These are phyloP conservation scores for Indicator indicator DNA, from an alignment of 2,113 vertebrate genomes.

Conservation along the genomic window DNA sequence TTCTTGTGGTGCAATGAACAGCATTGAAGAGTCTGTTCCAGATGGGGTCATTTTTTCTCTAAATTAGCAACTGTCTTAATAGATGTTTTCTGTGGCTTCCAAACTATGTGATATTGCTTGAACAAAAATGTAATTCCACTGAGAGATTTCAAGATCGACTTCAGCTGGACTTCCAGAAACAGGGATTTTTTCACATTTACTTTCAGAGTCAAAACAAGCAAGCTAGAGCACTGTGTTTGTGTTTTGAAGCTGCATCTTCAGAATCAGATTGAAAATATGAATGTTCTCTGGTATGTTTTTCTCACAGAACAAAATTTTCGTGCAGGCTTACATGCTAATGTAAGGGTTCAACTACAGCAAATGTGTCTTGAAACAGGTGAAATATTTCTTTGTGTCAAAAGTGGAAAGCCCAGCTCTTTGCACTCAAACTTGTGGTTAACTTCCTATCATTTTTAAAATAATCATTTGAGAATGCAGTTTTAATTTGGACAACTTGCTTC, in stretches of 20 bases:
- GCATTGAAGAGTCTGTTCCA: background rate
- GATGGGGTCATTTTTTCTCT: conserved; percentile 39
- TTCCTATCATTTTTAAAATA: background rate
- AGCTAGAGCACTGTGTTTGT: fast-evolving
- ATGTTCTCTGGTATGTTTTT: background rate
- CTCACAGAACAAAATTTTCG: background rate
- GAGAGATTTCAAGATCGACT: conserved; percentile 10
- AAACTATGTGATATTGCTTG: conserved; percentile 2
- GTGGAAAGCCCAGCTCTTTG: background rate
- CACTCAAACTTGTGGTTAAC: background rate
- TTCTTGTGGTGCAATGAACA: conserved; percentile 32
- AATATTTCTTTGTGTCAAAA: background rate
- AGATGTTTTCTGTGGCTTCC: conserved; percentile 34
- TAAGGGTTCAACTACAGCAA: background rate
- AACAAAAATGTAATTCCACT: background rate
- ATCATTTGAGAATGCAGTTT: background rate
- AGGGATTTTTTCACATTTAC: background rate
- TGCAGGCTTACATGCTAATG: background rate
- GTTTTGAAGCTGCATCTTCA: background rate
- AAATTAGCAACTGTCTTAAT: conserved; percentile 55
- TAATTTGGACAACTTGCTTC: background rate
- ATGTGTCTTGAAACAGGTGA: background rate
- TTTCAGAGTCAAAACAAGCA: background rate
- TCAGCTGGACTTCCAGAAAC: conserved; percentile 7
- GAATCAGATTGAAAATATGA: background rate